Percentiles rank a stretch among this genome's conserved stretches.
Evolutionary conservation across 2,797 vertebrate species (phyloP).

Genomic region (Poeciliopsis infans): DNA sequence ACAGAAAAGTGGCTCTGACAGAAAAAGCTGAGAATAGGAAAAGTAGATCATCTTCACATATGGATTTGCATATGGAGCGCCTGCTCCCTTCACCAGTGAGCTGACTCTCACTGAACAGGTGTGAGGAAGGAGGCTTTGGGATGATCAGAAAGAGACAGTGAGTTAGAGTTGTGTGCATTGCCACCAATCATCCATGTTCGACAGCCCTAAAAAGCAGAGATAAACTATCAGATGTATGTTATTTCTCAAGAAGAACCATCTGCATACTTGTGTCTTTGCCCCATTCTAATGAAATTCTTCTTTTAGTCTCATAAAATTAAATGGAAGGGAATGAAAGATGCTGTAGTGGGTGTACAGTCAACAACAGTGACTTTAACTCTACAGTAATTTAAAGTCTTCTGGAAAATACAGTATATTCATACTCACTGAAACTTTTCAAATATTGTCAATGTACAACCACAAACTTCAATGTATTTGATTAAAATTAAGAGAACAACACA

Average conservation of each 20-base stretch:
- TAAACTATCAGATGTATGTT: not conserved
- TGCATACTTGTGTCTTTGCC: not conserved
- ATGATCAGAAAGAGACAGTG: conserved; percentile 63
- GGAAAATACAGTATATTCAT: not conserved
- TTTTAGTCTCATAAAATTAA: not conserved
- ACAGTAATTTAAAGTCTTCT: conserved; percentile 32
- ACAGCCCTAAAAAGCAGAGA: conserved; percentile 55
- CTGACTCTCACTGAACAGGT: conserved; percentile 65
- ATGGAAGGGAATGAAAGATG: not conserved
- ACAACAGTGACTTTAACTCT: not conserved
- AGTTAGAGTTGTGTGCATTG: conserved; percentile 38
- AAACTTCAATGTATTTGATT: not conserved
- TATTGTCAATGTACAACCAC: not conserved
- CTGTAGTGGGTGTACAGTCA: not conserved
- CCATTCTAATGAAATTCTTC: not conserved
- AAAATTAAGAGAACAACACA: not conserved
- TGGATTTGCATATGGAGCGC: conserved; percentile 69
- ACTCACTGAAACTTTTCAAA: not conserved
- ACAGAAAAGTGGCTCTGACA: conserved; percentile 33
- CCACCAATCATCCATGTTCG: conserved; percentile 60
- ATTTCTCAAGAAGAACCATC: not conserved
- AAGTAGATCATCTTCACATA: conserved; percentile 52
- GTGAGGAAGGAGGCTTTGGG: conserved; percentile 48
- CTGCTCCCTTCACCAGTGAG: conserved; percentile 51
- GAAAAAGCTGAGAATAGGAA: conserved; percentile 46